Evolutionary conservation across 2,113 vertebrate genomes (phyloP), one percentile per base, ranked within the genome.

Genomic region (Jacana jacana): DNA sequence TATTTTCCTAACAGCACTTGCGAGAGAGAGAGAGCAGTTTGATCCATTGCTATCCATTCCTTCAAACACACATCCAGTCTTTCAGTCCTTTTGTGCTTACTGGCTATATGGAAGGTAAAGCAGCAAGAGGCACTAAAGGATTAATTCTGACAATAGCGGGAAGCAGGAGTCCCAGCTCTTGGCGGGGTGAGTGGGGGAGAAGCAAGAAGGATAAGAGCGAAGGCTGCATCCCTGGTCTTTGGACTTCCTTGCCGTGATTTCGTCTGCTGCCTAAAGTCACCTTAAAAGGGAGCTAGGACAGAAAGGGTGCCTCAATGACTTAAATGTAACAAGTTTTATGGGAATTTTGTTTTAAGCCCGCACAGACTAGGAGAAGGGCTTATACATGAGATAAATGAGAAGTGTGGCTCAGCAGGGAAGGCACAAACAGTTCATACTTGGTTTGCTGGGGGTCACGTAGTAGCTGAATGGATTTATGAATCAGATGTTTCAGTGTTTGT

Each of bases 101-200:
- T 93, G 86, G 87, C 78, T 79, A 11, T 9, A 28, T 2, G 69
- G 85, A 96, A 93, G 91, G 95, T 82, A 93, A 51, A 86, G 78
- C 84, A 86, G 88, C 5, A 19, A 96, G 89, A 28, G 91, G 52
- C 77, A 75, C 88, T 57, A 30, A 84, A 90, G 90, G 94, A 96
- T 97, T 97, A 96, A 85, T 89, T 71, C 95, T 91, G 64, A 96
- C 93, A 97, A 96, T 71, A 93, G 95, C 7, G 13, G 82, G 66
- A 95, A 88, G 91, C 93, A 86, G 91, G 70, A 95, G 57, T 85
- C 55, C 83, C 4, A 10, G 75, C 71, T 89, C 60, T 39, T 58
- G 40, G 17, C 3, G 63, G 30, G 44, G 28, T 12, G 25, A 35
- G 40, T 16, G 65, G 72, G 92, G 75, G 66, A 79, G 16, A 55